Percentiles rank a stretch among this genome's conserved stretches.
These are phyloP conservation scores for Nycticebus coucang DNA, from an alignment of 2,113 vertebrate species.

Conservation along the genomic window DNA sequence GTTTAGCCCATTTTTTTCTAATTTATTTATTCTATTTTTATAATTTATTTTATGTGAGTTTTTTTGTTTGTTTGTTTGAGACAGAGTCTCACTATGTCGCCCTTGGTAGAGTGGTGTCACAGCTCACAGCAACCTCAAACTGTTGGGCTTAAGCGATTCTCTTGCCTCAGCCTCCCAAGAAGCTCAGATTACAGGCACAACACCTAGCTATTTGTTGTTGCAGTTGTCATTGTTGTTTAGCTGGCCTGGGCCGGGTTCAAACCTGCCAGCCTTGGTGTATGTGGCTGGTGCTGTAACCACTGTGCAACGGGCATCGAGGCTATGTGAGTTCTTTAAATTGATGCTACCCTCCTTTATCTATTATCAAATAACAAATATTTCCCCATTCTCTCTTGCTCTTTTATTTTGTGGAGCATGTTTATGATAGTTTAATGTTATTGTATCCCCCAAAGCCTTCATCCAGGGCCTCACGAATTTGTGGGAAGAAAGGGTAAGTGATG, in stretches of 20 bases:
- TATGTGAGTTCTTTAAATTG: neutral
- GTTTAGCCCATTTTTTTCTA: conserved; percentile 20
- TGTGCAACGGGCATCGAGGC: neutral
- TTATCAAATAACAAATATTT: neutral
- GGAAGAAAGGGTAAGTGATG: neutral
- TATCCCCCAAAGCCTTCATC: neutral
- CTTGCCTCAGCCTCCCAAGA: too few relatives aligned
- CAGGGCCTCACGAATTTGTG: neutral
- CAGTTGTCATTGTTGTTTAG: too few relatives aligned
- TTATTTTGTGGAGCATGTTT: neutral
- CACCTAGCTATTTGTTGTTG: too few relatives aligned
- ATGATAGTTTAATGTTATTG: conserved; percentile 12
- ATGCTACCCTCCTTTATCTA: neutral
- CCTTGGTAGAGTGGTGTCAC: too few relatives aligned
- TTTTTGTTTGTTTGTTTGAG: too few relatives aligned
- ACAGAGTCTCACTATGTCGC: too few relatives aligned
- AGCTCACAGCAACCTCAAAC: too few relatives aligned
- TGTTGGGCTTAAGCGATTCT: too few relatives aligned
- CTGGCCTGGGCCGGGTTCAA: too few relatives aligned
- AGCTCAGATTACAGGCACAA: too few relatives aligned
- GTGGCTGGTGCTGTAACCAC: too few relatives aligned
- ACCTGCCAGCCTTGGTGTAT: too few relatives aligned
- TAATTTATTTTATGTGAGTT: neutral
- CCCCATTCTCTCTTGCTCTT: neutral
- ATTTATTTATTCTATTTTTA: conserved; percentile 30